Percentiles rank a stretch among this genome's conserved stretches.
Conservation (phyloP, 2,888 invertebrate species). For the Pyrrhia umbra region DNA sequence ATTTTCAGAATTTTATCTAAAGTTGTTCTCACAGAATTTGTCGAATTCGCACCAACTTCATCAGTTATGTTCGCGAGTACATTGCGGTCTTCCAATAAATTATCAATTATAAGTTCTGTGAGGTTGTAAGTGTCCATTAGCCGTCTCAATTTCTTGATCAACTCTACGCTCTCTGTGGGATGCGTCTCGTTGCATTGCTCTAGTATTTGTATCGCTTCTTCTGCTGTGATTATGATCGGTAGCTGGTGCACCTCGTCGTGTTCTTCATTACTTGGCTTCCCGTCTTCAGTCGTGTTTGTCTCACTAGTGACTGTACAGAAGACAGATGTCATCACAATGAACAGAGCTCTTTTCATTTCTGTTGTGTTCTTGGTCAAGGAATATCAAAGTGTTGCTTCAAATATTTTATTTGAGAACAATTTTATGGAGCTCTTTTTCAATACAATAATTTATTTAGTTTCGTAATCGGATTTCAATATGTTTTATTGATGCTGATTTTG, state of each 20-base stretch:
- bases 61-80: background rate
- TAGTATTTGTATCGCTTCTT: slow-evolving; percentile 3
- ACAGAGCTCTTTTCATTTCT: slow-evolving; percentile 12
- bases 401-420: slow-evolving; percentile 7
- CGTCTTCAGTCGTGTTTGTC: background rate
- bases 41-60: background rate
- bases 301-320: background rate
- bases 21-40: background rate
- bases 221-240: background rate
- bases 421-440: background rate
- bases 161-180: background rate
- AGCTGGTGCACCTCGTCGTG: background rate
- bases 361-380: background rate
- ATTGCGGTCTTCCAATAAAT: background rate
- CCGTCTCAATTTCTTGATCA: background rate
- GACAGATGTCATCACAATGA: background rate
- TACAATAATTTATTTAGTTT: slow-evolving; percentile 14
- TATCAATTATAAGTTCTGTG: background rate
- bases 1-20: too few species aligned
- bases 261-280: background rate
- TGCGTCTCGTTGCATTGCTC: background rate
- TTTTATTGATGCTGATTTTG: slow-evolving; percentile 14
- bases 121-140: slow-evolving; percentile 9
- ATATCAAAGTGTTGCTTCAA: background rate
- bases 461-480: slow-evolving; percentile 1